These are phyloP conservation scores for Melieria picta DNA, from an alignment of 2,888 invertebrate genomes.

Conservation along the genomic window DNA sequence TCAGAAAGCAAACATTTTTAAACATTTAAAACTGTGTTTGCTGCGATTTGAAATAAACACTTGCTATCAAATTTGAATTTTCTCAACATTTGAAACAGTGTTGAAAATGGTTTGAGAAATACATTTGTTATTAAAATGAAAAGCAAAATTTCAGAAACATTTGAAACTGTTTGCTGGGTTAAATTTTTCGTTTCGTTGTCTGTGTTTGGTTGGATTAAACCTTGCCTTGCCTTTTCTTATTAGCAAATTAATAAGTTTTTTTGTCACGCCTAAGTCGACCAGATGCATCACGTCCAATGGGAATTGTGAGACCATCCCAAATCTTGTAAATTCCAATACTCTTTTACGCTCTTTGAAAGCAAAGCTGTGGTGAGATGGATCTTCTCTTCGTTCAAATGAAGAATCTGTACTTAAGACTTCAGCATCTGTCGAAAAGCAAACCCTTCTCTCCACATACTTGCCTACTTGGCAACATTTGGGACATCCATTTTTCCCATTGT, in stretches of 20 bases:
- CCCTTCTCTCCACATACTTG: slow-evolving; percentile 24
- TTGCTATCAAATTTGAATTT: too few relatives aligned
- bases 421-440: slow-evolving; percentile 28
- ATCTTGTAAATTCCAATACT: slow-evolving; percentile 19
- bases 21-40: too few relatives aligned
- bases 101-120: too few relatives aligned
- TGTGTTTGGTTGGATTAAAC: too few relatives aligned
- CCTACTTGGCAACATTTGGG: slow-evolving; percentile 33
- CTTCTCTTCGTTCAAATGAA: slow-evolving; percentile 24
- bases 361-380: slow-evolving; percentile 7
- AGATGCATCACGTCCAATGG: slow-evolving; percentile 35
- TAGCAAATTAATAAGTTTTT: slow-evolving; percentile 22
- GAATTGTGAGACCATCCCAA: slow-evolving; percentile 32
- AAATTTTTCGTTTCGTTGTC: too few relatives aligned
- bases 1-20: too few relatives aligned
- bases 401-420: slow-evolving; percentile 19
- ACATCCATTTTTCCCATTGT: slow-evolving; percentile 34
- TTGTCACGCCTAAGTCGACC: slow-evolving; percentile 34
- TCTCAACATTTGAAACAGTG: too few relatives aligned
- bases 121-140: too few relatives aligned
- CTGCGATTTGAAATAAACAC: too few relatives aligned
- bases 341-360: slow-evolving; percentile 3
- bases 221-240: background rate
- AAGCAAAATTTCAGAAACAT: too few relatives aligned
- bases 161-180: too few relatives aligned